Base-by-base conservation (phyloP, 2,797 vertebrate genomes). In the Pitangus sulphuratus region DNA sequence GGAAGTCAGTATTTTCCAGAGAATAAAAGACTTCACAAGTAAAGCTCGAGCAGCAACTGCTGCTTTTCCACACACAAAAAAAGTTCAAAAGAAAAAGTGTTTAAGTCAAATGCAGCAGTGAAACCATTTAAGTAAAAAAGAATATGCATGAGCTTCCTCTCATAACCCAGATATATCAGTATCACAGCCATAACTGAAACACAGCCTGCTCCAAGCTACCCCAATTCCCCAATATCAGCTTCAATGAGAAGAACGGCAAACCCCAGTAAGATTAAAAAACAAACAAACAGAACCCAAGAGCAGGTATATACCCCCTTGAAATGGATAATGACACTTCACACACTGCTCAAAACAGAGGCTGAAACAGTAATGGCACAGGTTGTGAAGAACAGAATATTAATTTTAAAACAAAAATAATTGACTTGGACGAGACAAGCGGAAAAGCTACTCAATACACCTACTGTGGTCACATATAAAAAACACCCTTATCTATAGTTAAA, bases 81-180 rank as follows among this genome's bases (percentile, higher is more conserved):
- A 44, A 47, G n/a, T 86, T 93, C 31, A 86, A 81, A 94, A 83
- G 25, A 37, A 80, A 91, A 84, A 24, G 47, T 51, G 28, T 44
- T 65, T 3, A 50, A 85, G 45, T 61, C 53, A 91, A 88, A 91
- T 8, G 54, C 47, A 76, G 33, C 54, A 91, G 20, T 37, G 42
- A 96, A 95, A 86, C 8, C 31, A 62, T 13, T 66, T 69, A 39
- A 80, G 35, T 62, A 51, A 66, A 91, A 77, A 75, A 68, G 64
- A 92, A 76, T 86, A 81, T 81, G 82, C 58, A 86, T 88, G 50
- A 90, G 79, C 51, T 87, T 78, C 24, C 9, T 13, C 48, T 8
- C 37, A 61, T 33, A 96, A 88, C 91, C 75, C 21, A 89, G 71
- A 88, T 94, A 86, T 26, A 80, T 86, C 85, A 69, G n/a, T 28